phyloP scores from a whole-genome alignment of 1,140 invertebrate species.

The Rhysida immarginata region DNA sequence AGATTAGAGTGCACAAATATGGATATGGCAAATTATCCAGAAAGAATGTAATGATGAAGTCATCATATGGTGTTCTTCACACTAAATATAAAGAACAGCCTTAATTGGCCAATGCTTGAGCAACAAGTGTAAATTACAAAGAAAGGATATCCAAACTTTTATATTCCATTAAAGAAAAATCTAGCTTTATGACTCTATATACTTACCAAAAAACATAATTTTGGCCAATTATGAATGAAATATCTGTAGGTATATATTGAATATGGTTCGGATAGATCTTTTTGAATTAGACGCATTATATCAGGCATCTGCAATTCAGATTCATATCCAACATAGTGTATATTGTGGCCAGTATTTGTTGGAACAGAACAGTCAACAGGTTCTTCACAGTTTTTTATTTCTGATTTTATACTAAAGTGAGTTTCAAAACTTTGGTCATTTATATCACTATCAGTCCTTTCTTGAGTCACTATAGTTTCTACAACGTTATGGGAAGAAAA shows the following conservation, averaged over 20 bases:
- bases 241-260: constrained; percentile 99
- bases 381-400: constrained; percentile 14
- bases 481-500: too few species aligned
- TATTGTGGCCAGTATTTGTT: constrained; percentile 6
- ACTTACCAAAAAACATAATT: constrained; percentile 88
- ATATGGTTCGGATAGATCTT: constrained; percentile 97
- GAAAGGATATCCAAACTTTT: too few species aligned
- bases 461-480: background rate
- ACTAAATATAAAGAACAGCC: too few species aligned
- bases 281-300: constrained; percentile 97
- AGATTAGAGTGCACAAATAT: too few species aligned
- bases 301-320: constrained; percentile 82
- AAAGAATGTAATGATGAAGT: too few species aligned
- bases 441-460: background rate
- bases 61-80: too few species aligned
- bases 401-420: background rate
- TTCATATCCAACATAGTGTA: constrained; percentile 59
- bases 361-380: background rate
- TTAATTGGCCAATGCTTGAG: too few species aligned
- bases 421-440: background rate
- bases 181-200: too few species aligned
- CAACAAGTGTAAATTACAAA: too few species aligned
- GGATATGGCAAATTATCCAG: too few species aligned
- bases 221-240: constrained; percentile 99
- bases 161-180: too few species aligned